These are phyloP conservation scores for Coenobita brevimanus DNA, from an alignment of 1,140 invertebrate species.

Conservation along the genomic window DNA sequence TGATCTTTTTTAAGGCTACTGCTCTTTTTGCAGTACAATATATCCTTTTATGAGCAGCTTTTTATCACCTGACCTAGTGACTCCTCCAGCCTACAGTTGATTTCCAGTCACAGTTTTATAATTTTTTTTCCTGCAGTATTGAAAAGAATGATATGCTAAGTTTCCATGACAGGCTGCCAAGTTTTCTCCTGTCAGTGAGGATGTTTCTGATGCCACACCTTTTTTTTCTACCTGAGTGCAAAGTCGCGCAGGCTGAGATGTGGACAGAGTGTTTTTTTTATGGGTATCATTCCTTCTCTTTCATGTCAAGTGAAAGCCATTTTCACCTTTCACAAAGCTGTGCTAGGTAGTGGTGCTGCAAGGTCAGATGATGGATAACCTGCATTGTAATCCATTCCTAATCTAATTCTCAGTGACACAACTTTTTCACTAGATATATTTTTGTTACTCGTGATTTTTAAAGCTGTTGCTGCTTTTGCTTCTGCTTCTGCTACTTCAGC, in stretches of 20 bases:
- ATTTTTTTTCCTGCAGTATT: not conserved
- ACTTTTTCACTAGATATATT: not conserved
- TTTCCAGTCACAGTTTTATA: not conserved
- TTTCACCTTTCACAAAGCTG: not conserved
- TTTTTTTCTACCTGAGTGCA: too few species aligned
- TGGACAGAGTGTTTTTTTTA: too few species aligned
- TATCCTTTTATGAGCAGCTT: not conserved
- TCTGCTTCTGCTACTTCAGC: not conserved
- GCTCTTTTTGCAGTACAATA: too few species aligned
- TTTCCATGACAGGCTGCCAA: too few species aligned
- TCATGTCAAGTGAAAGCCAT: not conserved
- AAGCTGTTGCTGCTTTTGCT: constrained; percentile 15
- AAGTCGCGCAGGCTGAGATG: too few species aligned
- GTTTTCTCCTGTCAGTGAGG: too few species aligned
- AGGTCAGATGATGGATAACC: constrained; percentile 43
- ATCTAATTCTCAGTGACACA: not conserved
- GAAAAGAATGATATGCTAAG: too few species aligned
- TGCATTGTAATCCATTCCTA: not conserved
- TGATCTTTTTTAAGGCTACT: too few species aligned
- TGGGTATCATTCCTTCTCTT: not conserved
- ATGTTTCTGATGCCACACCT: too few species aligned
- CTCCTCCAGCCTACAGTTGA: constrained; percentile 20
- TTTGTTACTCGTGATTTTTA: not conserved
- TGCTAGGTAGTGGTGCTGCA: too few species aligned
- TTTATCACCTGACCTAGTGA: constrained; percentile 51